phyloP scores from a whole-genome alignment of 1,140 invertebrate species.

The Halotydeus destructor region DNA sequence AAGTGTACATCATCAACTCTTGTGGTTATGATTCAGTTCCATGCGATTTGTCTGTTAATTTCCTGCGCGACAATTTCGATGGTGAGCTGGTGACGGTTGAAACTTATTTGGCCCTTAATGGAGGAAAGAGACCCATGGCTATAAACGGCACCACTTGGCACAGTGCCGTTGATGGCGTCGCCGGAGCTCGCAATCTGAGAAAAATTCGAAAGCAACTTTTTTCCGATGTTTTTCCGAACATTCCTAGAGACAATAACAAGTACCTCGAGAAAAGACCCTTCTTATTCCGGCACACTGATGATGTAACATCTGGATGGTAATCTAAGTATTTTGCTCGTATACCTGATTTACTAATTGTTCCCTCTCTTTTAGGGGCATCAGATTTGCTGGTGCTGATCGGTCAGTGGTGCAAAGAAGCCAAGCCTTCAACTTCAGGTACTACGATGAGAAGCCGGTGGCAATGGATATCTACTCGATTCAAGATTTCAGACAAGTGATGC shows the following conservation, averaged over 20 bases:
- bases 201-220: conserved; percentile 8
- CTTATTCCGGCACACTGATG: too few relatives aligned
- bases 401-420: conserved; percentile 55
- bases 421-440: conserved; percentile 40
- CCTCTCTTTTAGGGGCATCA: too few relatives aligned
- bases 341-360: too few relatives aligned
- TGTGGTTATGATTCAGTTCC: conserved; percentile 56
- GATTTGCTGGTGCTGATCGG: conserved; percentile 57
- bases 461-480: conserved; percentile 23
- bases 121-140: conserved; percentile 20
- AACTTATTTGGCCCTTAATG: too few relatives aligned
- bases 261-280: too few relatives aligned
- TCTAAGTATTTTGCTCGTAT: too few relatives aligned
- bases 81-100: conserved; percentile 13
- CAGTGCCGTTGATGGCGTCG: conserved; percentile 48
- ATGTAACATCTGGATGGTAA: too few relatives aligned
- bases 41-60: conserved; percentile 44
- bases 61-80: conserved; percentile 11
- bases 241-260: too few relatives aligned
- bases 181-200: conserved; percentile 36
- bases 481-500: conserved; percentile 24
- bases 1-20: conserved; percentile 58
- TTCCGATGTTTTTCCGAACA: conserved; percentile 27
- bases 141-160: conserved; percentile 68
- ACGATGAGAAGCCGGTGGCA: conserved; percentile 37